These are phyloP conservation scores for Ecdyonurus torrentis DNA, from an alignment of 2,888 invertebrate species.

Conservation along the genomic window DNA sequence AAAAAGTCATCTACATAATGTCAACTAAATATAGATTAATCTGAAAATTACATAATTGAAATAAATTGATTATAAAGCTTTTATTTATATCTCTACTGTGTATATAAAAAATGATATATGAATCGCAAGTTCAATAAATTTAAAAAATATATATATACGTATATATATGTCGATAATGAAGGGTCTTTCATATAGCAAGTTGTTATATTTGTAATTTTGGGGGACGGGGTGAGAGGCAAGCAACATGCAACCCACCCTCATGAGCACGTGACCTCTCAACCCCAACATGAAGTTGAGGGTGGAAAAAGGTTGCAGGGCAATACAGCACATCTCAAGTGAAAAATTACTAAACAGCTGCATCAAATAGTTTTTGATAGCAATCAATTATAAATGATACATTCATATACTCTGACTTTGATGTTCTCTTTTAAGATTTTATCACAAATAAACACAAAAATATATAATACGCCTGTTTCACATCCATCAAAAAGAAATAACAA, in stretches of 20 bases:
- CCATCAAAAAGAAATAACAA: neutral
- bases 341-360: neutral
- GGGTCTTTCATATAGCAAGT: too few species aligned
- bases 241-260: neutral
- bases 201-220: too few species aligned
- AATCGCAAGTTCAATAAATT: too few species aligned
- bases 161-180: too few species aligned
- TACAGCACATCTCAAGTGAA: neutral
- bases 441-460: neutral
- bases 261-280: neutral
- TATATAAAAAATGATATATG: too few species aligned
- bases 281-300: neutral
- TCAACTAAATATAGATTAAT: too few species aligned
- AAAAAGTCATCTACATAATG: too few species aligned
- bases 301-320: neutral
- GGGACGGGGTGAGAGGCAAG: too few species aligned
- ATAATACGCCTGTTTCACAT: neutral
- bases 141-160: too few species aligned
- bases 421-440: neutral
- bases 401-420: neutral
- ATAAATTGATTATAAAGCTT: too few species aligned
- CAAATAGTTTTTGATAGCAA: neutral
- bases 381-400: neutral
- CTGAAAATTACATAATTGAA: too few species aligned
- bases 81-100: too few species aligned